A percentile compares a stretch with the other conserved stretches of the same genome.
These are phyloP conservation scores for Cryptophagus acutangulus DNA, from an alignment of 2,888 invertebrate species.

Conservation along the genomic window DNA sequence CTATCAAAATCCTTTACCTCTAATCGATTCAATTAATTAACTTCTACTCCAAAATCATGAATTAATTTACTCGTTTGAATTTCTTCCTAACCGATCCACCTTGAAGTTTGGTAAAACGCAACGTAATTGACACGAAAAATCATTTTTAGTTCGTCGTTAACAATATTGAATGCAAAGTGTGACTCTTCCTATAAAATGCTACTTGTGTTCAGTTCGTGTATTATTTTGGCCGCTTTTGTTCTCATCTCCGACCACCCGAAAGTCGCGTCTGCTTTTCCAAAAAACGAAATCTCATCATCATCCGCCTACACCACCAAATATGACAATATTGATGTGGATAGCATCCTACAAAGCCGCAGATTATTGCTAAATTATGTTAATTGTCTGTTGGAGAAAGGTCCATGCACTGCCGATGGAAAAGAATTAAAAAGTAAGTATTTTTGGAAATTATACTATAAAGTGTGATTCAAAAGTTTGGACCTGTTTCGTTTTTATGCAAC, in stretches of 20 bases:
- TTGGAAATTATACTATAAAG: too few species aligned
- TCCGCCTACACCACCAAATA: constrained; percentile 55
- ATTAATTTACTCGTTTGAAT: background rate
- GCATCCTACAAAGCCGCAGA: constrained; percentile 57
- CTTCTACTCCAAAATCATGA: background rate
- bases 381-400: constrained; percentile 57
- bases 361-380: constrained; percentile 60
- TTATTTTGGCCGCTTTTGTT: constrained; percentile 37
- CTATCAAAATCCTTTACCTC: too few species aligned
- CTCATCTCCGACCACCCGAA: constrained; percentile 45
- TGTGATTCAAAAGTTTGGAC: background rate
- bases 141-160: background rate
- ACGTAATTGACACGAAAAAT: background rate
- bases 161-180: background rate
- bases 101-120: too few species aligned
- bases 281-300: background rate
- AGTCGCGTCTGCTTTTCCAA: constrained; percentile 40
- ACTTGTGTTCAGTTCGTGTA: background rate
- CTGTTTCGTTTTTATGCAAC: too few species aligned
- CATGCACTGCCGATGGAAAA: constrained; percentile 61
- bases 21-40: too few species aligned
- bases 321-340: constrained; percentile 61
- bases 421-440: constrained; percentile 47
- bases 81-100: too few species aligned
- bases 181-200: background rate